Evolutionary conservation across 2,113 vertebrate species (phyloP).

Genomic region (Chelonoidis abingdonii): DNA sequence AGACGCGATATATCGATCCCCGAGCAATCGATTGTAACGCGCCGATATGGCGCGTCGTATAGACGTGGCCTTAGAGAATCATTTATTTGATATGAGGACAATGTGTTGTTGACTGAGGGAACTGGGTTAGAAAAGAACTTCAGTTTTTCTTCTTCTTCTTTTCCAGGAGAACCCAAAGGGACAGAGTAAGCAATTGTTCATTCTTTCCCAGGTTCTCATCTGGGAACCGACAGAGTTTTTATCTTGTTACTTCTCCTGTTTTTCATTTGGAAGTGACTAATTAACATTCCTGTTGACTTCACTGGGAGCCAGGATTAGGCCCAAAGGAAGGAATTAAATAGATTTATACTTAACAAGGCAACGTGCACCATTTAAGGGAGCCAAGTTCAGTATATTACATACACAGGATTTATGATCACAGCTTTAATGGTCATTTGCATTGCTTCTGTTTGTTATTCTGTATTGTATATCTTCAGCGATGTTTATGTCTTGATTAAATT

Average conservation of each 20-base stretch:
- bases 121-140: neutral
- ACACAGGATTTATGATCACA: accelerated
- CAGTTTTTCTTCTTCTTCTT: neutral
- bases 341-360: neutral
- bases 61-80: neutral
- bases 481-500: neutral
- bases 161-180: neutral
- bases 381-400: neutral
- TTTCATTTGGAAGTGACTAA: neutral
- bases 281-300: neutral
- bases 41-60: too few relatives aligned
- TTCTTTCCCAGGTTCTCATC: neutral
- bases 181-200: neutral
- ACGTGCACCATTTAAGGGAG: neutral
- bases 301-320: neutral
- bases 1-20: too few relatives aligned
- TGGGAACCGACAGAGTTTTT: neutral
- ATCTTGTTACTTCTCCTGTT: neutral
- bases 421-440: neutral
- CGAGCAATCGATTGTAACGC: too few relatives aligned
- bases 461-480: neutral
- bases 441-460: neutral
- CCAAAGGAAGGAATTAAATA: neutral
- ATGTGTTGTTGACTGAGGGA: neutral
- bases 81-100: neutral